These are phyloP conservation scores for Motacilla alba DNA, from an alignment of 2,113 vertebrate species.

Conservation along the genomic window DNA sequence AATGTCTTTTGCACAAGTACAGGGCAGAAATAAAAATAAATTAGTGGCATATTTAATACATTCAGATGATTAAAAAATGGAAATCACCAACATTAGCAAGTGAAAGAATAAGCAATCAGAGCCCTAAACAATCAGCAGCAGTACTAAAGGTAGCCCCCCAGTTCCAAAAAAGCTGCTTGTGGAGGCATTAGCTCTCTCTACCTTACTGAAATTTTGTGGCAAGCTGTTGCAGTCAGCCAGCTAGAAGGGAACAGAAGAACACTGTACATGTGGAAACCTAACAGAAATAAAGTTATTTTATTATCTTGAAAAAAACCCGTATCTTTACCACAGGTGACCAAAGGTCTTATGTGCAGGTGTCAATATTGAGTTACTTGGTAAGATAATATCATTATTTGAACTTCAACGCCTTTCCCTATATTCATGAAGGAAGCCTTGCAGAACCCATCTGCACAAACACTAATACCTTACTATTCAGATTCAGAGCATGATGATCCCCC, in stretches of 20 bases:
- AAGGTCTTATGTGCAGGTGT: neutral
- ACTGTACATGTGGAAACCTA: neutral
- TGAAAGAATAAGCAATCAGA: slow-evolving; percentile 14
- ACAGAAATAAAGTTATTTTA: neutral
- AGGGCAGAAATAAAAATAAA: slow-evolving; percentile 9
- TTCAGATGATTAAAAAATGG: neutral
- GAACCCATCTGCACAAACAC: neutral
- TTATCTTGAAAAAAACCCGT: neutral
- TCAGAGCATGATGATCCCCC: neutral
- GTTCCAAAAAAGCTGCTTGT: neutral
- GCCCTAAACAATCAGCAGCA: neutral
- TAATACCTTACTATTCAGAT: neutral
- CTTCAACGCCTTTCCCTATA: neutral
- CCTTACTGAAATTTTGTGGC: slow-evolving; percentile 34
- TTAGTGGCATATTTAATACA: neutral
- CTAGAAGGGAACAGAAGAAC: slow-evolving; percentile 29
- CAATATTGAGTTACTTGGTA: neutral
- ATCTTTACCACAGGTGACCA: neutral
- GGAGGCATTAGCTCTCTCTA: neutral
- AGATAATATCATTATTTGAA: neutral
- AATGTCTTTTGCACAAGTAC: neutral
- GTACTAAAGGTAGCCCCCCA: neutral
- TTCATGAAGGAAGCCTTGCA: neutral
- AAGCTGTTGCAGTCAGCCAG: slow-evolving; percentile 41
- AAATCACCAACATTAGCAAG: neutral